phyloP scores from a whole-genome alignment of 1,140 invertebrate species.

The Hesperophylax magnus region DNA sequence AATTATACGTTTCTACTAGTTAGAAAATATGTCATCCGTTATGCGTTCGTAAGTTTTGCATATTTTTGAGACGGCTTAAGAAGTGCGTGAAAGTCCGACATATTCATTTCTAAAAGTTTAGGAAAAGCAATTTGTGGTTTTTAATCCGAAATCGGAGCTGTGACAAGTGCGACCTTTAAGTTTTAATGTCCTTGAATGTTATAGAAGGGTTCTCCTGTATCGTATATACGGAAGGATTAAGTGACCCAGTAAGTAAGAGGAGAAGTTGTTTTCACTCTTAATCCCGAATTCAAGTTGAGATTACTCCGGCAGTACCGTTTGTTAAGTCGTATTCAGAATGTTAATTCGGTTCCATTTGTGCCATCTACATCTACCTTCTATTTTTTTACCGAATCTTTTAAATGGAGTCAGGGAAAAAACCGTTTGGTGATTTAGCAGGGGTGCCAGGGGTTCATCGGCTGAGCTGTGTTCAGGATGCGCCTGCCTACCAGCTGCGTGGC shows the following conservation, averaged over 20 bases:
- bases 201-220: conserved; percentile 34
- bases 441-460: no score
- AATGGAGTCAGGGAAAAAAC: no score
- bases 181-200: conserved; percentile 45
- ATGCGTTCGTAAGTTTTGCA: background rate
- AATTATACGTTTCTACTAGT: background rate
- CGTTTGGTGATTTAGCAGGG: no score
- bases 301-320: background rate
- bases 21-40: background rate
- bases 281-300: conserved; percentile 31
- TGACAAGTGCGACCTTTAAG: conserved; percentile 46
- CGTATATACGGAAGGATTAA: conserved; percentile 27
- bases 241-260: conserved; percentile 37
- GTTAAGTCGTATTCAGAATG: conserved; percentile 1
- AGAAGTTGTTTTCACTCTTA: conserved; percentile 35
- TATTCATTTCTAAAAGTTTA: conserved; percentile 38
- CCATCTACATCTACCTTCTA: background rate
- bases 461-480: no score
- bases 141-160: conserved; percentile 43
- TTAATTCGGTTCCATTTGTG: background rate
- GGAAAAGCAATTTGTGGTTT: conserved; percentile 37
- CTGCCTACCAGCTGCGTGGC: no score
- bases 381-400: background rate
- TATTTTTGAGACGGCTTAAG: conserved; percentile 1
- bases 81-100: background rate